These are phyloP conservation scores for Amniataba percoides DNA, from an alignment of 2,797 vertebrate species.

Conservation along the genomic window DNA sequence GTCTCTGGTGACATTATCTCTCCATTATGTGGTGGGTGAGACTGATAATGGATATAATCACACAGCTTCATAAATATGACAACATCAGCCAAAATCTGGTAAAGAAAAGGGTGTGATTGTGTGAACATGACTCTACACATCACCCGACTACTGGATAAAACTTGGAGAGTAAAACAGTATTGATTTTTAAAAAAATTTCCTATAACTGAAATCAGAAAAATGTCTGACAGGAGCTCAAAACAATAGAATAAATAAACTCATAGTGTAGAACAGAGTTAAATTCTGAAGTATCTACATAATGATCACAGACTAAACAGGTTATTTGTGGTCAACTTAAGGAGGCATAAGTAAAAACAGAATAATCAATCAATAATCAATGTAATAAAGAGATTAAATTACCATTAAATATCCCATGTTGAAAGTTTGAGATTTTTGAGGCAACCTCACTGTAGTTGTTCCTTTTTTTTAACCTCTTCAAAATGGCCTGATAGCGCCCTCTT, in stretches of 20 bases:
- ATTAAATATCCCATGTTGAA: background rate
- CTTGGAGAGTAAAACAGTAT: background rate
- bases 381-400: background rate
- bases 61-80: background rate
- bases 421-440: background rate
- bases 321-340: background rate
- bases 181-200: too few relatives aligned
- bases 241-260: background rate
- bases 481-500: constrained; percentile 51
- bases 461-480: background rate
- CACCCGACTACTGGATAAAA: background rate
- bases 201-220: too few relatives aligned
- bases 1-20: background rate
- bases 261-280: background rate
- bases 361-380: too few relatives aligned
- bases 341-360: background rate
- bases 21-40: background rate
- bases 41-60: background rate
- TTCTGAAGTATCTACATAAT: background rate
- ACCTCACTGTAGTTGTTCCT: background rate
- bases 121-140: background rate
- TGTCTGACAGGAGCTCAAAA: background rate
- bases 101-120: background rate
- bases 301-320: background rate
- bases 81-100: background rate